Conservation (phyloP, 2,113 vertebrate species). For the Ptychochromis oligacanthus region DNA sequence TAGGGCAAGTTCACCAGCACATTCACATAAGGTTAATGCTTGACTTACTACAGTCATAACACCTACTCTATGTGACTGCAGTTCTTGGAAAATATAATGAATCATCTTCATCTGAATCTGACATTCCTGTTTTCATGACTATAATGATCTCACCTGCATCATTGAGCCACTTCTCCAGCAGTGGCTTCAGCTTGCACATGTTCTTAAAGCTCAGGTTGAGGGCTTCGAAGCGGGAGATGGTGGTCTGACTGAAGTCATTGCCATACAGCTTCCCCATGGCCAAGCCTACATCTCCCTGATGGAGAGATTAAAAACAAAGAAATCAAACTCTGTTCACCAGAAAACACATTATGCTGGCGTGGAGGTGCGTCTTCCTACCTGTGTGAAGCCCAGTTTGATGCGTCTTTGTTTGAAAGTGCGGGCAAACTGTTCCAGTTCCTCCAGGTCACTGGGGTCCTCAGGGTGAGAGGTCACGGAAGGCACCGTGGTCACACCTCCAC, state of each 20-base stretch:
- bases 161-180: constrained; percentile 94
- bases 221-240: constrained; percentile 94
- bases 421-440: constrained; percentile 93
- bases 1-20: not conserved
- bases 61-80: constrained; percentile 4
- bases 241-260: constrained; percentile 95
- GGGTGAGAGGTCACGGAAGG: constrained; percentile 80
- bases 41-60: not conserved
- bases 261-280: constrained; percentile 96
- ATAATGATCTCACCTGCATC: constrained; percentile 85
- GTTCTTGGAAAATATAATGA: constrained; percentile 5
- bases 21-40: not conserved
- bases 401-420: constrained; percentile 94
- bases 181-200: constrained; percentile 95
- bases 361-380: constrained; percentile 73
- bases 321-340: not conserved
- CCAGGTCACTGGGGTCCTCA: constrained; percentile 92
- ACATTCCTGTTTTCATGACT: not conserved
- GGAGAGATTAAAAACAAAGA: not conserved
- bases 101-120: not conserved
- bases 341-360: not conserved
- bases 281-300: constrained; percentile 90
- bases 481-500: constrained; percentile 64
- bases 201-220: constrained; percentile 97
- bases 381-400: constrained; percentile 94